Percentiles rank a stretch among this genome's conserved stretches.
These are phyloP conservation scores for Eupithecia dodoneata DNA, from an alignment of 2,888 invertebrate genomes.

Conservation along the genomic window DNA sequence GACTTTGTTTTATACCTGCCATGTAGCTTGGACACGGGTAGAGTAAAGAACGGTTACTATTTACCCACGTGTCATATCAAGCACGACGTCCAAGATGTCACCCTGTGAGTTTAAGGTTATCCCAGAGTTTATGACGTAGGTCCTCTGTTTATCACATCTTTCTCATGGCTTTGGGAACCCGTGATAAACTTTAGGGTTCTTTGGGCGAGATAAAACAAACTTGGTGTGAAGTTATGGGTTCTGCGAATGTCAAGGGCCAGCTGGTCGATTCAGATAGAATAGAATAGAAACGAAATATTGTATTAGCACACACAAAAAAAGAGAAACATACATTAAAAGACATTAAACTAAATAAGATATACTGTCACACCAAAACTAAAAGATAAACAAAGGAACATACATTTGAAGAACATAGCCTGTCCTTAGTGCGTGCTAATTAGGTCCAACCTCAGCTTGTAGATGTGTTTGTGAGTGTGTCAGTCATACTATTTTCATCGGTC, in stretches of 20 bases:
- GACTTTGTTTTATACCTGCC: no score
- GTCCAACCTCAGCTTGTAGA: neutral
- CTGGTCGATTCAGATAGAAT: neutral
- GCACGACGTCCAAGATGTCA: neutral
- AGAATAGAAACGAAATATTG: no score
- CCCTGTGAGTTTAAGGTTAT: constrained; percentile 17
- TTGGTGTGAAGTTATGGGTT: neutral
- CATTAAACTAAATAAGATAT: no score
- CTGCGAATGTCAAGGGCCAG: neutral
- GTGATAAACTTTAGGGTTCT: constrained; percentile 38
- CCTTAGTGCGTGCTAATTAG: no score
- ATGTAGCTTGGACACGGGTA: neutral
- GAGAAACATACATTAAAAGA: no score
- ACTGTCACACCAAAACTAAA: no score
- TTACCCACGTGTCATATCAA: neutral
- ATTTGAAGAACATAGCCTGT: no score
- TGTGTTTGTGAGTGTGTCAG: neutral
- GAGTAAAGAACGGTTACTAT: neutral
- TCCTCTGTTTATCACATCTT: constrained; percentile 40
- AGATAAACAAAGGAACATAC: no score
- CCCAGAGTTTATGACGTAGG: constrained; percentile 13
- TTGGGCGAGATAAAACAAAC: constrained; percentile 9
- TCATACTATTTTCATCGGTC: no score
- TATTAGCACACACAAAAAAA: no score
- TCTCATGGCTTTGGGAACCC: constrained; percentile 40